These are phyloP conservation scores for Amitus sp. DNA, from an alignment of 2,888 invertebrate species.

Conservation along the genomic window DNA sequence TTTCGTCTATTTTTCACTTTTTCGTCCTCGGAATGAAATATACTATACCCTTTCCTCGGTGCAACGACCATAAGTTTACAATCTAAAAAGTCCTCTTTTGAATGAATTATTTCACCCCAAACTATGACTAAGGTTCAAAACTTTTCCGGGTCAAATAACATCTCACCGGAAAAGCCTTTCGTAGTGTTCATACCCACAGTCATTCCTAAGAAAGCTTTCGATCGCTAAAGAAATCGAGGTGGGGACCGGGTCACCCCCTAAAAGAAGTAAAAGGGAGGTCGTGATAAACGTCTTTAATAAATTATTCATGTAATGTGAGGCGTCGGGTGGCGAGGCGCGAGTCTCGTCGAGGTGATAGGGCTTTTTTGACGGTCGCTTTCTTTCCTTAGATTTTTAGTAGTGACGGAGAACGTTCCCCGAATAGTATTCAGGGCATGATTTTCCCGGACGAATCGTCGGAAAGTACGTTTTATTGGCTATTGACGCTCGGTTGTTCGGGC, in stretches of 20 bases:
- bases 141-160: conserved; percentile 30
- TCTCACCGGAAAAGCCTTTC: conserved; percentile 22
- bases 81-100: no score
- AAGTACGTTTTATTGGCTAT: not conserved
- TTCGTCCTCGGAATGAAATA: no score
- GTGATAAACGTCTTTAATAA: conserved; percentile 50
- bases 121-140: not conserved
- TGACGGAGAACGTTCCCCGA: not conserved
- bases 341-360: conserved; percentile 27
- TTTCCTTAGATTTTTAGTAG: conserved; percentile 15
- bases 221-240: conserved; percentile 35
- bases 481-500: not conserved
- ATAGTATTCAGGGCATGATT: not conserved
- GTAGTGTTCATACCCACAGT: conserved; percentile 16
- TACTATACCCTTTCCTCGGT: no score
- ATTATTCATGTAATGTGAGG: conserved; percentile 47
- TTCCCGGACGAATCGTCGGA: not conserved
- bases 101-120: not conserved
- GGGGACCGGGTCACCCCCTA: conserved; percentile 35
- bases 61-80: no score
- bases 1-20: no score
- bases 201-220: conserved; percentile 38
- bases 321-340: conserved; percentile 23
- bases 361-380: conserved; percentile 29
- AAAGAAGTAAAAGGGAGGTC: conserved; percentile 40